Base-by-base conservation (phyloP, 2,888 invertebrate species). In the Drepana falcataria region DNA sequence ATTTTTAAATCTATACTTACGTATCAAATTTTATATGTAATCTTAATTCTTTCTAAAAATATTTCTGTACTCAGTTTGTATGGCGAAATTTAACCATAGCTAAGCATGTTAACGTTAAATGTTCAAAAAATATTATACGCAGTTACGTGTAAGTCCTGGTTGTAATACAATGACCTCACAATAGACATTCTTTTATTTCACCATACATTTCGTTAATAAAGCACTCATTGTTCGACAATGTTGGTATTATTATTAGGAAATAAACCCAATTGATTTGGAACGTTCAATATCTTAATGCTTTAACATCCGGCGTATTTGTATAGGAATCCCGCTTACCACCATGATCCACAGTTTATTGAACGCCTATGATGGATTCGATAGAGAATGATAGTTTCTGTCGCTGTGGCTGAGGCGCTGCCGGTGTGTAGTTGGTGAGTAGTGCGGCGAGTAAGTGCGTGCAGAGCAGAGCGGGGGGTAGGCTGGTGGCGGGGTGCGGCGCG, bases 331-430 rank as follows among this genome's bases (percentile, higher is more conserved):
- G n/a, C n/a, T n/a, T n/a, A n/a, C n/a, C n/a, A n/a, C n/a, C n/a
- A n/a, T n/a, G n/a, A n/a, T n/a, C n/a, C n/a, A n/a, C n/a, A n/a
- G n/a, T n/a, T 72, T 83, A 92, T 68, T 92, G 91, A 41, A 92
- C 89, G n/a, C 94, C 94, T 61, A 94, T 94, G 59, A 94, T 94
- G n/a, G 94, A 93, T 72, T 94, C 94, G n/a, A 94, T 94, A 7
- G 94, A 94, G 75, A 93, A 93, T 0, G 93, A 93, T 44, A 93
- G 77, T 65, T 91, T 92, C 33, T 83, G 81, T 49, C 79, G 71
- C 48, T 73, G 81, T 6, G 81, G 82, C 47, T 71, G 80, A 1
- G 75, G 55, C 0, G 82, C 82, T n/a, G 75, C 41, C 0, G 86
- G 85, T 3, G 83, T 74, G 62, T 85, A 89, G 56, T 80, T 86